phyloP scores from a whole-genome alignment of 2,113 vertebrate species.

The Chloebia gouldiae region DNA sequence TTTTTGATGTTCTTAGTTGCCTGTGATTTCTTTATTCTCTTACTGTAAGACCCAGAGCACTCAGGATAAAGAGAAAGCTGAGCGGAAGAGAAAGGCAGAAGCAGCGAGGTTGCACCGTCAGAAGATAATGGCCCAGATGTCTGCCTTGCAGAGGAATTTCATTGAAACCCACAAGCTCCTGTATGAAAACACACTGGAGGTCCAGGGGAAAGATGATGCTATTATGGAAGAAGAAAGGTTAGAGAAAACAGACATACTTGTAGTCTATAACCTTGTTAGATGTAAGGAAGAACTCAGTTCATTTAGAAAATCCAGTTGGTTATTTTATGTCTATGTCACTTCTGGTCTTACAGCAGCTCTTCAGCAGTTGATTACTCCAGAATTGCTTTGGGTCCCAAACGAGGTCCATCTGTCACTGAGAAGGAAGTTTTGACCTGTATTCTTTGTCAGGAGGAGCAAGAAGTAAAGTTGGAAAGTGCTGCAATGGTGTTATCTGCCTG shows the following conservation, averaged over 20 bases:
- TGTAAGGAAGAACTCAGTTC: not conserved
- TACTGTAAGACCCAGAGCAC: slow-evolving; percentile 72
- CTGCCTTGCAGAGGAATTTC: slow-evolving; percentile 96
- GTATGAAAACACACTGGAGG: slow-evolving; percentile 89
- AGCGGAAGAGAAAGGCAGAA: slow-evolving; percentile 94
- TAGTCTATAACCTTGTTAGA: not conserved
- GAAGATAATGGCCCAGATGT: slow-evolving; percentile 99
- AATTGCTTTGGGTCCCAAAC: slow-evolving; percentile 87
- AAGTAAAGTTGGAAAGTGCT: slow-evolving; percentile 83
- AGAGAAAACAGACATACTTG: not conserved
- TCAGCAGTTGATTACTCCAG: slow-evolving; percentile 73
- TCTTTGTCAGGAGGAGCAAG: slow-evolving; percentile 97
- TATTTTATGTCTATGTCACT: not conserved
- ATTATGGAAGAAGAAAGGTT: slow-evolving; percentile 78
- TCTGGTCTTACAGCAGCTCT: slow-evolving; percentile 54
- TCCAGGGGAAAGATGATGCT: slow-evolving; percentile 75
- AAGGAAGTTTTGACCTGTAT: slow-evolving; percentile 94
- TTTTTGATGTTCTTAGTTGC: not conserved
- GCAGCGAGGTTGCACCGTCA: slow-evolving; percentile 93
- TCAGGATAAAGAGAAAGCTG: slow-evolving; percentile 95
- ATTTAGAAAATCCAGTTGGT: not conserved
- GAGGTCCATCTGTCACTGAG: slow-evolving; percentile 81
- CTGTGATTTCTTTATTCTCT: not conserved
- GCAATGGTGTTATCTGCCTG: slow-evolving; percentile 96
- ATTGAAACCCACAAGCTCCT: slow-evolving; percentile 96